phyloP scores from a whole-genome alignment of 2,113 vertebrate species.

The Bostrychus sinensis region DNA sequence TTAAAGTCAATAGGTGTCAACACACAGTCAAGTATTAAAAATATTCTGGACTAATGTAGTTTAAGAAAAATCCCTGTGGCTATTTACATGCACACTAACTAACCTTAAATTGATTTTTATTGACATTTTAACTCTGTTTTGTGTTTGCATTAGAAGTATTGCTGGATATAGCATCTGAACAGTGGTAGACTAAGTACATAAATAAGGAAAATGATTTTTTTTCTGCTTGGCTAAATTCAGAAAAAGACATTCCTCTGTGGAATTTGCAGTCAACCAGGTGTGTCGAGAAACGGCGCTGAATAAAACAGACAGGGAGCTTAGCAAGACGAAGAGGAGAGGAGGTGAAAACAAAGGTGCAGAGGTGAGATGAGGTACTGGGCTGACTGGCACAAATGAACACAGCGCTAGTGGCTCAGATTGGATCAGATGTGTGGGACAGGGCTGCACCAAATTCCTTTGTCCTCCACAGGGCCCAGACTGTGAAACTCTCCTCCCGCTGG shows the following conservation, averaged over 20 bases:
- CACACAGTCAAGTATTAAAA: background rate
- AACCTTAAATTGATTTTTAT: background rate
- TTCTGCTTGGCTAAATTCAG: conserved; percentile 53
- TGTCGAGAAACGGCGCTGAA: conserved; percentile 55
- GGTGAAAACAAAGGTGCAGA: conserved; percentile 62
- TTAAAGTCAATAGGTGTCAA: conserved; percentile 2
- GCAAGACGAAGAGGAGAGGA: conserved; percentile 43
- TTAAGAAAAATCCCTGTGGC: background rate
- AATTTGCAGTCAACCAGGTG: conserved; percentile 59
- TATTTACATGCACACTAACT: background rate
- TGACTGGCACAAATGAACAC: conserved; percentile 53
- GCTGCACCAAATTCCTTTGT: too few species aligned
- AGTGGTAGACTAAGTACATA: conserved; percentile 48
- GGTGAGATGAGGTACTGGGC: conserved; percentile 33
- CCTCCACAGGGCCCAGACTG: too few species aligned
- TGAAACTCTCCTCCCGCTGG: too few species aligned
- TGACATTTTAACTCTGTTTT: background rate
- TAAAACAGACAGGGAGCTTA: conserved; percentile 57
- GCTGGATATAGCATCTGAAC: conserved; percentile 13
- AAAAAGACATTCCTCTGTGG: conserved; percentile 54
- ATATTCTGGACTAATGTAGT: background rate
- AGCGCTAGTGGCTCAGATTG: conserved; percentile 32
- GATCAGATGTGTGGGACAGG: conserved; percentile 22
- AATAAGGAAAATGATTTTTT: conserved; percentile 55
- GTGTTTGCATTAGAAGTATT: background rate